Evolutionary conservation across 2,888 invertebrate genomes (phyloP).

Genomic region (Folsomia candida): DNA sequence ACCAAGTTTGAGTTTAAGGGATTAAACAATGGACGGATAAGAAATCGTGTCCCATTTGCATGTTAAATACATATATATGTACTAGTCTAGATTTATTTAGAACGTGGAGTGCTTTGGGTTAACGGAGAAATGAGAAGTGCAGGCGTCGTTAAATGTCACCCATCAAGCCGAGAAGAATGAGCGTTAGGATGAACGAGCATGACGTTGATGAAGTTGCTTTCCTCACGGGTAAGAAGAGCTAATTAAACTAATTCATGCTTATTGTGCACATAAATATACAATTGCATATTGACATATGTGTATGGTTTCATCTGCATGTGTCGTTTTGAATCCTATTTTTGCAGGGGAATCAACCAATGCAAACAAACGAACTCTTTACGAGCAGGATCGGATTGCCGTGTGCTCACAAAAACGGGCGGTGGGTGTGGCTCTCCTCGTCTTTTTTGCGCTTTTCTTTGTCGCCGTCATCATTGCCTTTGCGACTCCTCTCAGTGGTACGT

Average conservation of each 20-base stretch:
- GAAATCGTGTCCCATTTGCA: too few relatives aligned
- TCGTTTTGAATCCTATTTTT: neutral
- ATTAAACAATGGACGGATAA: too few relatives aligned
- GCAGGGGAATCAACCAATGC: slow-evolving; percentile 51
- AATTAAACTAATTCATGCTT: too few relatives aligned
- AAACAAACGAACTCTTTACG: slow-evolving; percentile 68
- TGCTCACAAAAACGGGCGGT: slow-evolving; percentile 84
- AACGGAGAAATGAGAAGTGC: too few relatives aligned
- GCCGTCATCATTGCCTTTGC: slow-evolving; percentile 88
- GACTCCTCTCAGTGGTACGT: slow-evolving; percentile 62
- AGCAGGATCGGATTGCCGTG: slow-evolving; percentile 75
- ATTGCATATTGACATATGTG: too few relatives aligned
- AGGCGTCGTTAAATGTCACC: slow-evolving; percentile 48
- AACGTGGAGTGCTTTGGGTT: too few relatives aligned
- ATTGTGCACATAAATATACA: too few relatives aligned
- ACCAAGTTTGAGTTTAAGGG: too few relatives aligned
- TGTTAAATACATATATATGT: too few relatives aligned
- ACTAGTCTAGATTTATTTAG: too few relatives aligned
- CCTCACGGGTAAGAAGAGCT: slow-evolving; percentile 74
- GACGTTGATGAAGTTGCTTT: slow-evolving; percentile 91
- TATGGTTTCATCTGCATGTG: too few relatives aligned
- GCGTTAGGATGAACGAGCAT: slow-evolving; percentile 72
- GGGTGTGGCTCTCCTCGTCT: slow-evolving; percentile 73
- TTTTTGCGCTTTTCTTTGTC: slow-evolving; percentile 75
- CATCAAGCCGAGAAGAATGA: slow-evolving; percentile 41